These are phyloP conservation scores for Laupala kohalensis DNA, from an alignment of 1,140 invertebrate species.

Conservation along the genomic window DNA sequence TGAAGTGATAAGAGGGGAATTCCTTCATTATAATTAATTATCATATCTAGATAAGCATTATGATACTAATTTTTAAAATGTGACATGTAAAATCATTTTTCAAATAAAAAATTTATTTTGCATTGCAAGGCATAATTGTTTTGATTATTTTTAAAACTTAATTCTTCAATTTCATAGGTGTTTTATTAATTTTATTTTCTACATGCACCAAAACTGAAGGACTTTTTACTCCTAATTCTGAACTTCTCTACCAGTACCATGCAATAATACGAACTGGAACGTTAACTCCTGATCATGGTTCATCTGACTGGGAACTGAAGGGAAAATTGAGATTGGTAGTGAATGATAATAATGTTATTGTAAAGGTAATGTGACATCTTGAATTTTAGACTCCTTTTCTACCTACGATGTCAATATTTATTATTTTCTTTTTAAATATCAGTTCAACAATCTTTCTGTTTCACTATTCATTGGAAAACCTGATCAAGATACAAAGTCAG, in stretches of 20 bases:
- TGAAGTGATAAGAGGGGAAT: no score
- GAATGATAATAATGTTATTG: background rate
- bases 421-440: no score
- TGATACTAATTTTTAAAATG: no score
- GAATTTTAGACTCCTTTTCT: no score
- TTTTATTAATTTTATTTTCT: background rate
- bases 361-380: background rate
- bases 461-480: slow-evolving; percentile 25
- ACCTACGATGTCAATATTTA: no score
- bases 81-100: no score
- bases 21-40: no score
- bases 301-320: background rate
- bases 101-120: no score
- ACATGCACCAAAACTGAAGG: background rate
- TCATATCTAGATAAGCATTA: no score
- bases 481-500: slow-evolving; percentile 14
- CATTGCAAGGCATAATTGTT: no score
- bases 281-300: background rate
- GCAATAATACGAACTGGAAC: background rate
- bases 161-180: background rate
- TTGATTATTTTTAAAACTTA: background rate
- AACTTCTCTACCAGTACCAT: background rate
- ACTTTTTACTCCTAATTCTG: background rate
- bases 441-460: no score
- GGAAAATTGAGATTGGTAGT: background rate